Percentiles rank a stretch among this genome's conserved stretches.
Conservation (phyloP, 2,113 vertebrate species). For the Indicator indicator region DNA sequence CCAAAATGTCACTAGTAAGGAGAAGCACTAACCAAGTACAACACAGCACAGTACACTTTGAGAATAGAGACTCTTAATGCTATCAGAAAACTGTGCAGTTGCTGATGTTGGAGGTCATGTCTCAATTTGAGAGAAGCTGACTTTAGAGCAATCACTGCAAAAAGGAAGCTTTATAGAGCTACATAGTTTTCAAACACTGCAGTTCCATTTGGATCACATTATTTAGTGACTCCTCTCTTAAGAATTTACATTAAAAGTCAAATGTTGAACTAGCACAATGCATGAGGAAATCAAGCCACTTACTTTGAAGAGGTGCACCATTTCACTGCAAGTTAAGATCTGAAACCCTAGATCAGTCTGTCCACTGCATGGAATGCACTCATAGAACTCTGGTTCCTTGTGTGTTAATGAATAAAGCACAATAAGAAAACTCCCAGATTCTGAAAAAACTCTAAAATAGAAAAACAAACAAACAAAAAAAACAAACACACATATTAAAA, state of each 20-base stretch:
- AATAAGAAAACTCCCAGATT: slow-evolving; percentile 86
- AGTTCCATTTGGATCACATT: neutral
- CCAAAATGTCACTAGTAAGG: neutral
- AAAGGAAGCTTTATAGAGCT: neutral
- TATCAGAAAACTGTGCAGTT: neutral
- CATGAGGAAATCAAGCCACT: slow-evolving; percentile 45
- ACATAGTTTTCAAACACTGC: neutral
- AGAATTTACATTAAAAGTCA: neutral
- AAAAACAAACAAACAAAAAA: neutral
- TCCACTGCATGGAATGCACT: slow-evolving; percentile 78
- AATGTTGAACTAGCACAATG: neutral
- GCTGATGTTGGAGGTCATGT: neutral
- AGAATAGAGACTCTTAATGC: neutral
- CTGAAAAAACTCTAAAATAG: slow-evolving; percentile 84
- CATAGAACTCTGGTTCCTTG: slow-evolving; percentile 91
- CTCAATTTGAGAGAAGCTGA: neutral
- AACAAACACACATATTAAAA: neutral
- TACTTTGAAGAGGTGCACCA: slow-evolving; percentile 87
- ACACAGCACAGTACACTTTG: neutral
- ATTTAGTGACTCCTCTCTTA: neutral
- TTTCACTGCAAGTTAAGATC: slow-evolving; percentile 84
- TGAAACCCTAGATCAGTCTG: slow-evolving; percentile 81
- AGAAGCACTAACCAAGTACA: neutral
- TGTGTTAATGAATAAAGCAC: slow-evolving; percentile 88
- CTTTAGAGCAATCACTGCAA: neutral